Evolutionary conservation across 2,113 vertebrate genomes (phyloP), one percentile per base, ranked within the genome.

Genomic region (Entomyzon cyanotis): DNA sequence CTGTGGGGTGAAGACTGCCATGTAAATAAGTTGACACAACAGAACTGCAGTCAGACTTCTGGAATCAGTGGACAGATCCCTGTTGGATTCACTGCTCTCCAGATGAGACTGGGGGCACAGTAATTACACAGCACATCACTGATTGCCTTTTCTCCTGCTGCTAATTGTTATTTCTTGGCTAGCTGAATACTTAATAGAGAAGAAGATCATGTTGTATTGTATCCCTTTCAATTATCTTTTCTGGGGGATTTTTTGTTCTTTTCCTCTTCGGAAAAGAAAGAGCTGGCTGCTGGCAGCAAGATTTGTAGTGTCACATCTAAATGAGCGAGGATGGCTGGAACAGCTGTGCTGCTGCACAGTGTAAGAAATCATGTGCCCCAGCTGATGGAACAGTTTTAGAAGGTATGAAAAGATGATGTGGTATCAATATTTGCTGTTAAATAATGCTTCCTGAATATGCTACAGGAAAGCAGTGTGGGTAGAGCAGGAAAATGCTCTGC

Each of bases 141-240:
- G 30, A 77, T 49, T 70, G 41, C 52, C 37, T 88, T 68, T 90
- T 25, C n/a, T 88, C 15, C 55, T 77, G 17, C 63, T 77, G 53
- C 35, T 94, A 85, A 73, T 93, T 90, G 63, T 62, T 79, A 49
- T 28, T 60, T 79, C 53, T 59, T 71, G 44, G 9, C 75, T 90
- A 83, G 88, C 28, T 80, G 67, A 71, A 79, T 76, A 7, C 27
- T 68, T 84, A 47, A 50, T 10, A 60, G 53, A 68, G 39, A 73
- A 30, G 3, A 78, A 23, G 4, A 64, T 28, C 1, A 4, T 18
- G 3, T 39, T 87, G 37, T 25, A 14, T 33, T 58, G 8, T 24
- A 49, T 23, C 27, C 2, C 13, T 62, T 84, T n/a, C 20, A 39
- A 11, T 1, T 20, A 8, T 56, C 21, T 3, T 21, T 41, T 30